Percentiles rank a stretch among this genome's conserved stretches.
Evolutionary conservation across 2,113 vertebrate species (phyloP).

Genomic region (Pipa parva): DNA sequence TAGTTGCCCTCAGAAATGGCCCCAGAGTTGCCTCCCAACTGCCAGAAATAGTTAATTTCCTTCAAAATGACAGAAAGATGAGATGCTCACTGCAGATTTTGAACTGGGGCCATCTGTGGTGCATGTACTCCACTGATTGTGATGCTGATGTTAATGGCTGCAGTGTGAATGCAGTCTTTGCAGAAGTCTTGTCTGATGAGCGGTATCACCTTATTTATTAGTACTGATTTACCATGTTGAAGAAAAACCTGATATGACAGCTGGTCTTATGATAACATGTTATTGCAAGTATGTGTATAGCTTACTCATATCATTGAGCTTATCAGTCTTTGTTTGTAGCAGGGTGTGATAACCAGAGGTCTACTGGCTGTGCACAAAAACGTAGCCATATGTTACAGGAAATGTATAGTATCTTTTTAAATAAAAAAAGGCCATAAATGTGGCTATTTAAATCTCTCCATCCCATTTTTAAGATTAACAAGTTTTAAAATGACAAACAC

Average conservation of each 20-base stretch:
- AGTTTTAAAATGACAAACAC: slow-evolving; percentile 6
- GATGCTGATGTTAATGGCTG: slow-evolving; percentile 43
- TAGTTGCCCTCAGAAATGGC: no score
- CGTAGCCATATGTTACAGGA: slow-evolving; percentile 66
- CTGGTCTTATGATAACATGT: slow-evolving; percentile 66
- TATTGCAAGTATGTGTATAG: slow-evolving; percentile 70
- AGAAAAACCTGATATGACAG: slow-evolving; percentile 71
- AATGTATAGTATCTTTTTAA: slow-evolving; percentile 47
- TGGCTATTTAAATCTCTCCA: slow-evolving; percentile 14
- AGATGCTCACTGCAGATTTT: no score
- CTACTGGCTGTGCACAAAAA: slow-evolving; percentile 45
- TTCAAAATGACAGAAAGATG: no score
- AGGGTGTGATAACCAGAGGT: slow-evolving; percentile 63
- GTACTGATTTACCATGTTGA: slow-evolving; percentile 72
- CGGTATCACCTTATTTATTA: slow-evolving; percentile 75
- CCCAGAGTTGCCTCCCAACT: no score
- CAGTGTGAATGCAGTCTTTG: neutral
- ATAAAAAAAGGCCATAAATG: slow-evolving; percentile 35
- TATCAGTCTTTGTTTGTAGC: slow-evolving; percentile 70
- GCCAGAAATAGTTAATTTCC: no score
- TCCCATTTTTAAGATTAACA: slow-evolving; percentile 9
- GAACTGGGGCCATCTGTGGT: no score
- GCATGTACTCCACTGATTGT: no score
- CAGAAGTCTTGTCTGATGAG: slow-evolving; percentile 54
- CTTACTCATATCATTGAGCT: slow-evolving; percentile 72